Percentiles rank a stretch among this genome's conserved stretches.
Conservation (phyloP, 1,140 invertebrate species). For the Aphelinus certus region DNA sequence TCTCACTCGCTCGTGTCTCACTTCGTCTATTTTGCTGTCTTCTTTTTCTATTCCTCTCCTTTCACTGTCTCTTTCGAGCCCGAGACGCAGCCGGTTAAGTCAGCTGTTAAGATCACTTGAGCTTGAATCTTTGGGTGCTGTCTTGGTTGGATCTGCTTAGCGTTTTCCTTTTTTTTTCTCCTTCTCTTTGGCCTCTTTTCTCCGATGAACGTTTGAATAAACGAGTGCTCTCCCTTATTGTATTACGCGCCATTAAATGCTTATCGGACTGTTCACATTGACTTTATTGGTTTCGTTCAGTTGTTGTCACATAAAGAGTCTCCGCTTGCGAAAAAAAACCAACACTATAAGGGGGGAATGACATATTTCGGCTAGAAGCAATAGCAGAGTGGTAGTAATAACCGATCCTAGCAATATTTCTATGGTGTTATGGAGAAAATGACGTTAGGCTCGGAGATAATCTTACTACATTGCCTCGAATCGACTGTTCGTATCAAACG, state of each 20-base stretch:
- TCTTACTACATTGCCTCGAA: too few relatives aligned
- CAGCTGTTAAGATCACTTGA: constrained; percentile 32
- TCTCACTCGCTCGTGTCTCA: background rate
- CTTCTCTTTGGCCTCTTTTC: constrained; percentile 26
- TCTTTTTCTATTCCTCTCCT: too few relatives aligned
- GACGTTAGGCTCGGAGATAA: too few relatives aligned
- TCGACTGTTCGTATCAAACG: too few relatives aligned
- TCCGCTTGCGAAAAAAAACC: too few relatives aligned
- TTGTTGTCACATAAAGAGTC: too few relatives aligned
- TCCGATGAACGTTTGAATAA: background rate
- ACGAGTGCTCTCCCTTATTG: constrained; percentile 9
- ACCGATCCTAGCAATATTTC: too few relatives aligned
- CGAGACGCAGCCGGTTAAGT: constrained; percentile 25
- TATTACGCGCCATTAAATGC: constrained; percentile 53
- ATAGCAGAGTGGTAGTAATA: too few relatives aligned
- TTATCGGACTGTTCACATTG: constrained; percentile 56
- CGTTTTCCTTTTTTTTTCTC: constrained; percentile 21
- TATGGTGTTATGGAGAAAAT: too few relatives aligned
- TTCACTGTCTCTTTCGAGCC: background rate
- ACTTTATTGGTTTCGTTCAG: constrained; percentile 50
- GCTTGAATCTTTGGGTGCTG: constrained; percentile 16
- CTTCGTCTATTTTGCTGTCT: too few relatives aligned
- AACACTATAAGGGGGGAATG: too few relatives aligned
- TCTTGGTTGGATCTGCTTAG: constrained; percentile 11
- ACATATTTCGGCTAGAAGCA: too few relatives aligned